A percentile compares a stretch with the other conserved stretches of the same genome.
These are phyloP conservation scores for Muscicapa comitata DNA, from an alignment of 2,797 vertebrate genomes.

Conservation along the genomic window DNA sequence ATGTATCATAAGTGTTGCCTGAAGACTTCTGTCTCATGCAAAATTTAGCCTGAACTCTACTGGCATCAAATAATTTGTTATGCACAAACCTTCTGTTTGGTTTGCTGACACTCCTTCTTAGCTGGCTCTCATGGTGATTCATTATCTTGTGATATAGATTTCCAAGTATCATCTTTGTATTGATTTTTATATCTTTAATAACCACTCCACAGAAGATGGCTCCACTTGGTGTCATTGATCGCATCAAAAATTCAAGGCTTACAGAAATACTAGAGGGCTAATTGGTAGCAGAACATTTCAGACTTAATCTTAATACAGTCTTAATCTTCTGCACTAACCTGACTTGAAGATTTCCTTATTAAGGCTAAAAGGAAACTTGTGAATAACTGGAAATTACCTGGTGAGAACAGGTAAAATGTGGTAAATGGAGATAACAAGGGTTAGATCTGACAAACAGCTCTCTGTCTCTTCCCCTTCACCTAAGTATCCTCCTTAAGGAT, in stretches of 20 bases:
- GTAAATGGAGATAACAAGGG: conserved; percentile 2
- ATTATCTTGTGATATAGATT: conserved; percentile 81
- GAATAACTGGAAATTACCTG: conserved; percentile 60
- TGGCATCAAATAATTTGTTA: conserved; percentile 73
- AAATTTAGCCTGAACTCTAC: conserved; percentile 75
- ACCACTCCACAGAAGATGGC: conserved; percentile 80
- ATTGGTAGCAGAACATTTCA: conserved; percentile 80
- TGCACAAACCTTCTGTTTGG: conserved; percentile 77
- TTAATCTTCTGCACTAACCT: conserved; percentile 76
- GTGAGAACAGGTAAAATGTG: conserved; percentile 3
- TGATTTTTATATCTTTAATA: conserved; percentile 86
- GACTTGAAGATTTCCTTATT: conserved; percentile 71
- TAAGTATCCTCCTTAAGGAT: neutral
- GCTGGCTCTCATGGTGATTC: conserved; percentile 76
- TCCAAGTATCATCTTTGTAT: conserved; percentile 84
- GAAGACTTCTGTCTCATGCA: conserved; percentile 76
- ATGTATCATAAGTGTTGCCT: conserved; percentile 72
- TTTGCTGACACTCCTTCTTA: conserved; percentile 77
- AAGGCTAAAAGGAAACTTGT: conserved; percentile 46
- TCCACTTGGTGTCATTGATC: conserved; percentile 83
- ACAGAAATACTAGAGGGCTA: conserved; percentile 81
- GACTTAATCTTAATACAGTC: conserved; percentile 78
- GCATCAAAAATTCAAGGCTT: conserved; percentile 85
- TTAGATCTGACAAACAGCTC: neutral
- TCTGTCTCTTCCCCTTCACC: neutral